Percentiles rank a stretch among this genome's conserved stretches.
phyloP scores from a whole-genome alignment of 2,888 invertebrate genomes.

The Acanthococcus lagerstroemiae region DNA sequence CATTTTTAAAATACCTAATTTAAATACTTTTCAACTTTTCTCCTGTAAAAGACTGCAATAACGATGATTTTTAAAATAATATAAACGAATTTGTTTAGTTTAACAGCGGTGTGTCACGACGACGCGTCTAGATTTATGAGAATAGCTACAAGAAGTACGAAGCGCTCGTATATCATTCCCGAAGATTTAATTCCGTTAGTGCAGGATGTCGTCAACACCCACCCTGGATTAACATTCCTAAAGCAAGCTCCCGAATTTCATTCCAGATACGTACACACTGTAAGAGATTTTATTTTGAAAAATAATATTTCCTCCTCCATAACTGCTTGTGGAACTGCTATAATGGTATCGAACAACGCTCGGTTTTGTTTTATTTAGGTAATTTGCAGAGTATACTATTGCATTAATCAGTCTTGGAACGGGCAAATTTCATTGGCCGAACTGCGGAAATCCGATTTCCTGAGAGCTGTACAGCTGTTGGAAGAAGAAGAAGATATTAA shows the following conservation, averaged over 20 bases:
- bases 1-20: background rate
- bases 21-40: background rate
- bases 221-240: conserved; percentile 93
- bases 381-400: conserved; percentile 94
- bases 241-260: conserved; percentile 98
- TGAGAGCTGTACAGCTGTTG: conserved; percentile 60
- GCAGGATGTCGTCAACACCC: conserved; percentile 96
- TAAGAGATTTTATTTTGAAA: too few species aligned
- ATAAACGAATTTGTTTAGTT: conserved; percentile 50
- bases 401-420: conserved; percentile 94
- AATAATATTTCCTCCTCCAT: too few species aligned
- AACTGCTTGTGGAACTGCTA: too few species aligned
- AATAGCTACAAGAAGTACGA: conserved; percentile 49
- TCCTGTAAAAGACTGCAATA: too few species aligned
- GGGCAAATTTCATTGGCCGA: conserved; percentile 82
- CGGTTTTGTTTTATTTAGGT: conserved; percentile 50
- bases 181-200: conserved; percentile 90
- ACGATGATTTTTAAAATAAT: too few species aligned
- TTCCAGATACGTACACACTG: conserved; percentile 96
- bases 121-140: conserved; percentile 78
- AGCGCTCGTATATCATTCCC: conserved; percentile 56
- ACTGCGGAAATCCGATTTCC: conserved; percentile 78
- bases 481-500: conserved; percentile 97
- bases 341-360: background rate
- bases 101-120: conserved; percentile 75